phyloP scores from a whole-genome alignment of 1,140 invertebrate species.

The Metopolophium dirhodum region DNA sequence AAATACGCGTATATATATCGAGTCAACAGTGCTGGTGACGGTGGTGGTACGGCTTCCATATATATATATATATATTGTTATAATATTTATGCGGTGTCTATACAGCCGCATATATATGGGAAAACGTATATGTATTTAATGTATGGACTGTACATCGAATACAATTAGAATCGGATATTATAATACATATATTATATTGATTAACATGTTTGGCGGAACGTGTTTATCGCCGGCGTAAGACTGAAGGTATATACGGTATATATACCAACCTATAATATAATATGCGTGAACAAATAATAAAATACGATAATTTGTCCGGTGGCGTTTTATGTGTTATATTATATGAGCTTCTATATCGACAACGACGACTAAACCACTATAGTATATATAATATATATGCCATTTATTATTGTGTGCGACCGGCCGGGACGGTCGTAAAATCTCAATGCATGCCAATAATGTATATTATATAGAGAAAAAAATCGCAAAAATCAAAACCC shows the following conservation, averaged over 20 bases:
- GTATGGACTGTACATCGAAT: neutral
- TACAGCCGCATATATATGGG: neutral
- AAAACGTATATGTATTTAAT: neutral
- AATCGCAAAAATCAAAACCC: neutral
- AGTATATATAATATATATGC: no score
- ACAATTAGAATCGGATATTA: constrained; percentile 33
- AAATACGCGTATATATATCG: neutral
- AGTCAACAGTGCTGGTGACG: neutral
- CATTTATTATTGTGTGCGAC: neutral
- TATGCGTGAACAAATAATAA: constrained; percentile 34
- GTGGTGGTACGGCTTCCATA: neutral
- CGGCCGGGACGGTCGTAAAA: neutral
- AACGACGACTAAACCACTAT: neutral
- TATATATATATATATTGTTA: neutral
- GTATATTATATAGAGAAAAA: neutral
- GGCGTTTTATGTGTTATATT: constrained; percentile 2
- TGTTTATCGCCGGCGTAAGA: constrained; percentile 12
- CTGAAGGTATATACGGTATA: neutral
- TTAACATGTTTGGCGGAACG: constrained; percentile 46
- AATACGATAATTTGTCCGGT: constrained; percentile 39
- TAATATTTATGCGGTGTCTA: constrained; percentile 1
- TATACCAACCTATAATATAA: neutral
- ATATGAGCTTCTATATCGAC: neutral
- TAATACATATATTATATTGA: constrained; percentile 11
- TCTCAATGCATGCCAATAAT: neutral